Conservation (phyloP, 1,140 invertebrate genomes). For the Hyphantria cunea region DNA sequence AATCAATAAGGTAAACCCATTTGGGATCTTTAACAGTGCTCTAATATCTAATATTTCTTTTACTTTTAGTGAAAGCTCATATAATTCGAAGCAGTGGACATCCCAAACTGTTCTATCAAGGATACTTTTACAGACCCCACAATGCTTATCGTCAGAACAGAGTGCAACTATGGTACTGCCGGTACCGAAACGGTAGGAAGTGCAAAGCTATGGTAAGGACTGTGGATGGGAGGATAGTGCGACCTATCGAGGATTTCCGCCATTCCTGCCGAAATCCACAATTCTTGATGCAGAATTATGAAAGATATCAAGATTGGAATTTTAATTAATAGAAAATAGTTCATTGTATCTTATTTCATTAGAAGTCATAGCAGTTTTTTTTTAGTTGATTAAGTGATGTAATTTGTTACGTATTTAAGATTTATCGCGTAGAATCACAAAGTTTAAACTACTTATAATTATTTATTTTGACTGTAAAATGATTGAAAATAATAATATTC, state of each 20-base stretch:
- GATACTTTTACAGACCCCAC: slow-evolving; percentile 51
- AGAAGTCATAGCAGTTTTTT: too few relatives aligned
- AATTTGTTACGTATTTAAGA: too few relatives aligned
- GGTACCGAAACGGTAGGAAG: slow-evolving; percentile 41
- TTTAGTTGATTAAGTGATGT: too few relatives aligned
- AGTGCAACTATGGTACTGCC: slow-evolving; percentile 57
- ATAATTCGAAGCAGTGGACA: slow-evolving; percentile 43
- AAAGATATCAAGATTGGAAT: background rate
- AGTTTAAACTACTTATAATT: too few relatives aligned
- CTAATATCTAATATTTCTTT: background rate
- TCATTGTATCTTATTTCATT: too few relatives aligned
- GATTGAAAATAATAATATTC: too few relatives aligned
- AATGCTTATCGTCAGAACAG: slow-evolving; percentile 50
- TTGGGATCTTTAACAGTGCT: too few relatives aligned
- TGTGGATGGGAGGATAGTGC: slow-evolving; percentile 39
- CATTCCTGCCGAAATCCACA: slow-evolving; percentile 17
- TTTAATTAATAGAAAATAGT: too few relatives aligned
- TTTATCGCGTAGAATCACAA: too few relatives aligned
- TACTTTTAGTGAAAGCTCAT: slow-evolving; percentile 36
- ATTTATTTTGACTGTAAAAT: too few relatives aligned
- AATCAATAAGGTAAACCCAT: too few relatives aligned
- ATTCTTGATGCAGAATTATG: background rate
- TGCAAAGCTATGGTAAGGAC: slow-evolving; percentile 51
- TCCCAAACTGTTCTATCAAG: slow-evolving; percentile 48
- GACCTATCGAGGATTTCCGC: slow-evolving; percentile 11